phyloP scores from a whole-genome alignment of 2,888 invertebrate species.

The Embidobia sp. region DNA sequence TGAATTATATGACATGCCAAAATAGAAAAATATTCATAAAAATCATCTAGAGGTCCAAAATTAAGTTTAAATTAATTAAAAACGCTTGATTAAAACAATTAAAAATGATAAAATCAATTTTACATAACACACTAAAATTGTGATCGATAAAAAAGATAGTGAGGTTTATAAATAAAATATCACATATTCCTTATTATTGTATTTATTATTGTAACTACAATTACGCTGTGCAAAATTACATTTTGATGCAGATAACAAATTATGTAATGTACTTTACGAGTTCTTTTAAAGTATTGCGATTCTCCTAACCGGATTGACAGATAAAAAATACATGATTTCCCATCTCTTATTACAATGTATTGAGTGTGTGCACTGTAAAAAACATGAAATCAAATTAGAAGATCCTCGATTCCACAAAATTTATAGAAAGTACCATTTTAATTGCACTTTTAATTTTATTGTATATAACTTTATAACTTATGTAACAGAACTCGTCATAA shows the following conservation, averaged over 20 bases:
- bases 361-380: constrained; percentile 33
- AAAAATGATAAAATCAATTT: no score
- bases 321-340: constrained; percentile 52
- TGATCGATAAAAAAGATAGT: no score
- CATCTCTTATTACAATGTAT: constrained; percentile 48
- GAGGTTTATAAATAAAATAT: background rate
- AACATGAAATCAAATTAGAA: constrained; percentile 30
- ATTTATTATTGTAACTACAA: constrained; percentile 13
- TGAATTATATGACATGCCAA: constrained; percentile 2
- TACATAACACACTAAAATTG: no score
- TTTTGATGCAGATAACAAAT: constrained; percentile 32
- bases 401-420: no score
- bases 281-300: constrained; percentile 46
- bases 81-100: no score
- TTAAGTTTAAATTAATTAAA: no score
- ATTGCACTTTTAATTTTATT: no score
- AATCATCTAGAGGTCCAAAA: no score
- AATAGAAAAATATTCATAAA: background rate
- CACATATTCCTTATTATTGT: background rate
- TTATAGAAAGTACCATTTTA: no score
- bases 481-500: no score
- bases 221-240: constrained; percentile 20
- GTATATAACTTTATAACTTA: no score
- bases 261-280: constrained; percentile 42
- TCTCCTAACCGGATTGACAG: constrained; percentile 45